A percentile compares a stretch with the other conserved stretches of the same genome.
These are phyloP conservation scores for Alcedo quadribrachys DNA, from an alignment of 2,797 vertebrate genomes.

Conservation along the genomic window DNA sequence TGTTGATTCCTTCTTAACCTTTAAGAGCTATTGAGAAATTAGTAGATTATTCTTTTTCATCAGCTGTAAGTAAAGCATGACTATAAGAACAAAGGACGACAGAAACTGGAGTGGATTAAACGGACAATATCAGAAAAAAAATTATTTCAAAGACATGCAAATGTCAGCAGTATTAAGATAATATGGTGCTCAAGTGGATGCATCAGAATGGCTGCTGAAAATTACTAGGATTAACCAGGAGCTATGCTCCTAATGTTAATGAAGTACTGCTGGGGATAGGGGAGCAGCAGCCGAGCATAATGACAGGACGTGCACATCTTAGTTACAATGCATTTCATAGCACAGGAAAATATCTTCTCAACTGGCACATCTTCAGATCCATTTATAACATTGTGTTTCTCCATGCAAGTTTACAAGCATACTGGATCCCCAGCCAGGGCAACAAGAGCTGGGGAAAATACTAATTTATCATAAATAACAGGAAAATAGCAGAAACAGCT, in stretches of 20 bases:
- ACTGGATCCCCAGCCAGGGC: not conserved
- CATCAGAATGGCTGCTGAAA: slow-evolving; percentile 60
- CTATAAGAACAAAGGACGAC: slow-evolving; percentile 17
- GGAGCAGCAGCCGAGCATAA: slow-evolving; percentile 32
- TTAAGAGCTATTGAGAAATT: slow-evolving; percentile 41
- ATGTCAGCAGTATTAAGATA: slow-evolving; percentile 60
- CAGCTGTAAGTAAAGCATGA: not conserved
- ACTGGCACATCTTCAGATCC: not conserved
- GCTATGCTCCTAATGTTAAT: slow-evolving; percentile 58
- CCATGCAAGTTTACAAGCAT: not conserved
- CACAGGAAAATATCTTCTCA: slow-evolving; percentile 7
- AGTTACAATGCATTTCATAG: not conserved
- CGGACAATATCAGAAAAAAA: slow-evolving; percentile 15
- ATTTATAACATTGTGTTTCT: not conserved
- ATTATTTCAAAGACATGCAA: slow-evolving; percentile 54
- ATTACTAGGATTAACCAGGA: slow-evolving; percentile 67
- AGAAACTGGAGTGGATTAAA: slow-evolving; percentile 28
- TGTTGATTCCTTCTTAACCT: slow-evolving; percentile 52
- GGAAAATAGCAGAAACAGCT: not conserved
- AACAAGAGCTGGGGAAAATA: not conserved
- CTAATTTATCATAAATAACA: not conserved
- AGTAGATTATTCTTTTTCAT: slow-evolving; percentile 20
- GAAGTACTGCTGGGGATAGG: slow-evolving; percentile 37
- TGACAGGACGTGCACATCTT: slow-evolving; percentile 17
- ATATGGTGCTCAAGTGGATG: slow-evolving; percentile 51